Conservation (phyloP, 2,797 vertebrate genomes). For the Alca torda region DNA sequence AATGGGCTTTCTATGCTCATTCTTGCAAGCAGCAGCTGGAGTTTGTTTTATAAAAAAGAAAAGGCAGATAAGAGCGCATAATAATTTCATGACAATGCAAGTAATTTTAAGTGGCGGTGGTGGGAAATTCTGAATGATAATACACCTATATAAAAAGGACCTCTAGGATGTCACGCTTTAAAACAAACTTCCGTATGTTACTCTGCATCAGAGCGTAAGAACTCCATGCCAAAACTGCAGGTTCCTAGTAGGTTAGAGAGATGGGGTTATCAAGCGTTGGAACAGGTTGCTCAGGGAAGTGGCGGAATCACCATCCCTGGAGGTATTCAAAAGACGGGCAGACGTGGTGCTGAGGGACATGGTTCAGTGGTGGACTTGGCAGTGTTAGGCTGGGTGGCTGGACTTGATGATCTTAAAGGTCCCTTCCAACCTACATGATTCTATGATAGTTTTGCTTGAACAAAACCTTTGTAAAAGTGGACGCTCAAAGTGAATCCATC, state of each 20-base stretch:
- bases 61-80: background rate
- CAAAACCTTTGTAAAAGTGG: background rate
- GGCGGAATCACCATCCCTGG: background rate
- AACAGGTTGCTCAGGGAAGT: background rate
- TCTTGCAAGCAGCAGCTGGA: constrained; percentile 26
- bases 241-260: background rate
- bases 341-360: background rate
- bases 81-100: background rate
- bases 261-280: background rate
- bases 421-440: background rate
- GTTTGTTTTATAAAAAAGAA: background rate
- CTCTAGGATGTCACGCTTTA: background rate
- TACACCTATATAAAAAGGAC: background rate
- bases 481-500: background rate
- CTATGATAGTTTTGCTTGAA: background rate
- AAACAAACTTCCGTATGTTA: background rate
- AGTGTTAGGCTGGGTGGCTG: background rate
- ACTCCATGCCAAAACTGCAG: background rate
- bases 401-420: background rate
- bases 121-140: background rate
- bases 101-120: background rate
- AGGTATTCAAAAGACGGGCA: background rate
- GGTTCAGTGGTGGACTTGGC: background rate
- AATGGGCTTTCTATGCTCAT: constrained; percentile 15
- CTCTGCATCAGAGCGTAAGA: background rate